These are phyloP conservation scores for Anseranas semipalmata DNA, from an alignment of 2,113 vertebrate species.

Conservation along the genomic window DNA sequence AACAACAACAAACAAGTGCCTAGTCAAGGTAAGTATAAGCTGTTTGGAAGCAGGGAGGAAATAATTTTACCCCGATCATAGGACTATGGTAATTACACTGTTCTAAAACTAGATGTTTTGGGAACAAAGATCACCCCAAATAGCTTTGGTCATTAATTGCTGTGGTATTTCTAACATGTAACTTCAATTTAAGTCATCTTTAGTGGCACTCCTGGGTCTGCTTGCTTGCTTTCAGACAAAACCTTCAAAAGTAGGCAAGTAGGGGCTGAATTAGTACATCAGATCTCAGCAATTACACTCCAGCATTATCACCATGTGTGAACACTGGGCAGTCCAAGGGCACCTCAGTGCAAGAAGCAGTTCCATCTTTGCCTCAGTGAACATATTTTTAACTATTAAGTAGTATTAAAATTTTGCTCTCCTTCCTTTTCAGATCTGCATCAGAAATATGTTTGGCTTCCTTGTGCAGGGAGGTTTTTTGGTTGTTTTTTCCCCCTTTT, in stretches of 20 bases:
- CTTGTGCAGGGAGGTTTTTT: neutral
- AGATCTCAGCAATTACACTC: neutral
- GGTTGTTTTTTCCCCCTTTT: neutral
- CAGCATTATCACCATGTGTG: neutral
- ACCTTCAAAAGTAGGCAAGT: neutral
- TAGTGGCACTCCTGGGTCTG: neutral
- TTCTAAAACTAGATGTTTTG: neutral
- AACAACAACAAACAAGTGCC: neutral
- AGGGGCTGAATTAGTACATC: neutral
- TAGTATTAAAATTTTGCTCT: neutral
- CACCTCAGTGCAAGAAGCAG: neutral
- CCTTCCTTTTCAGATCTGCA: neutral
- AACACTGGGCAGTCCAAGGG: neutral
- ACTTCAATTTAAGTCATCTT: neutral
- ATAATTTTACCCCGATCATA: neutral
- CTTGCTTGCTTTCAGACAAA: neutral
- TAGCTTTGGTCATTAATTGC: neutral
- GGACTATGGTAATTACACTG: neutral
- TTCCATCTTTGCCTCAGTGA: neutral
- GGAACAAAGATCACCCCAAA: neutral
- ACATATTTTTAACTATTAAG: neutral
- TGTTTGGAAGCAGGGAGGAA: neutral
- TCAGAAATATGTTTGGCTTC: neutral
- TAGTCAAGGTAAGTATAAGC: neutral
- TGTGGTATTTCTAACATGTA: neutral